Base-by-base conservation (phyloP, 2,113 vertebrate species). In the Triplophysa rosa region DNA sequence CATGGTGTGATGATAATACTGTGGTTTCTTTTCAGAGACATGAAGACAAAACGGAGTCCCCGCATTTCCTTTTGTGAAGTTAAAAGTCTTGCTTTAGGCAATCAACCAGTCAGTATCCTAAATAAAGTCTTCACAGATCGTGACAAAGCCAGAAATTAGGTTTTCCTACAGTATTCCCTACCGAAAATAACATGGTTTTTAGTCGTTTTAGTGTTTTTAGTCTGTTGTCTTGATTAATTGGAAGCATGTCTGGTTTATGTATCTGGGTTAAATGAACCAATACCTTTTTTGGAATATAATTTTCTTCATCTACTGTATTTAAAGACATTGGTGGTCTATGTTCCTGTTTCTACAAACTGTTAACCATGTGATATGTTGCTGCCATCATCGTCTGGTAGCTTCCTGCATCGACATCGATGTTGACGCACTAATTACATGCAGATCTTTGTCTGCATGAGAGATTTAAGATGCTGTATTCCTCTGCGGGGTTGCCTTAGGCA, bases 21-120 rank as follows among this genome's bases (percentile, higher is more conserved):
- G 74, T 49, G 78, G 29, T 79, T 78, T 75, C 33, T 66, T 21
- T 72, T 74, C 61, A 26, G 12, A 58, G 69, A 29, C 58, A 64
- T 67, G 21, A 70, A 75, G 49, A 66, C 49, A 49, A 59, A 45
- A 66, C n/a, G 10, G 17, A 24, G 70, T 82, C 73, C 79, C 68
- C 68, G 13, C 23, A 3, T 59, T 14, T 58, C 67, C 79, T 52
- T 2, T 10, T 19, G 23, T n/a, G 10, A 23, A 72, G 16, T 23
- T 19, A n/a, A 29, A 62, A 40, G 52, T 26, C 0, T 12, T 64
- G 37, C 49, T 80, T 75, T 80, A 45, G 40, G 13, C 49, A 62
- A 68, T 73, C 58, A 37, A 65, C 47, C 66, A 56, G 13, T 1
- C n/a, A 54, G 21, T 37, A 37, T 6, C 33, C 33, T 7, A 54